Percentiles rank a stretch among this genome's conserved stretches.
Evolutionary conservation across 1,140 invertebrate species (phyloP).

Genomic region (Panulirus ornatus): DNA sequence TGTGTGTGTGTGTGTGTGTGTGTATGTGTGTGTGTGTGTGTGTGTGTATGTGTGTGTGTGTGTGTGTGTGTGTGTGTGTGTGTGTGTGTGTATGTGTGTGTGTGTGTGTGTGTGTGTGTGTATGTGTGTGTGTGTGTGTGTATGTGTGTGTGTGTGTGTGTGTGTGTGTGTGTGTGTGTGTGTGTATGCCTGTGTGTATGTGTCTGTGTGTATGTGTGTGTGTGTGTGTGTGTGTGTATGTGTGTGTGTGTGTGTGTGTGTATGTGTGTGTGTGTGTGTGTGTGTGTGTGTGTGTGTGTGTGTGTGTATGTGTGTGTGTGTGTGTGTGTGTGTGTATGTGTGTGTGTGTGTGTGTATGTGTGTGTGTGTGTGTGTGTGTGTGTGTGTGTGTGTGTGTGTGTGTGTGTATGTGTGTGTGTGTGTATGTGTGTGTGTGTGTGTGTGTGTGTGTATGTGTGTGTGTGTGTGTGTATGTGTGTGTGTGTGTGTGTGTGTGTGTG

Average conservation of each 20-base stretch:
- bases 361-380: too few species aligned
- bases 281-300: conserved; percentile 4
- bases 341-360: conserved; percentile 9
- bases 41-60: too few species aligned
- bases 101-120: too few species aligned
- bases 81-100: too few species aligned
- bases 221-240: conserved; percentile 42
- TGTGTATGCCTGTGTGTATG: conserved; percentile 29
- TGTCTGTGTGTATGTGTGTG: too few species aligned
- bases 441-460: background rate
- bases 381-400: background rate
- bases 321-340: background rate
- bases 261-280: conserved; percentile 4
- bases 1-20: too few species aligned
- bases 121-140: too few species aligned
- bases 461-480: background rate
- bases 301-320: conserved; percentile 1
- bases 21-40: too few species aligned
- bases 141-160: too few species aligned
- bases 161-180: too few species aligned
- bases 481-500: background rate
- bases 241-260: conserved; percentile 9
- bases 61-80: too few species aligned
- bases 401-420: conserved; percentile 3
- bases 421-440: conserved; percentile 3